phyloP scores from a whole-genome alignment of 2,797 vertebrate species.

The Parauchenoglanis punctatus region DNA sequence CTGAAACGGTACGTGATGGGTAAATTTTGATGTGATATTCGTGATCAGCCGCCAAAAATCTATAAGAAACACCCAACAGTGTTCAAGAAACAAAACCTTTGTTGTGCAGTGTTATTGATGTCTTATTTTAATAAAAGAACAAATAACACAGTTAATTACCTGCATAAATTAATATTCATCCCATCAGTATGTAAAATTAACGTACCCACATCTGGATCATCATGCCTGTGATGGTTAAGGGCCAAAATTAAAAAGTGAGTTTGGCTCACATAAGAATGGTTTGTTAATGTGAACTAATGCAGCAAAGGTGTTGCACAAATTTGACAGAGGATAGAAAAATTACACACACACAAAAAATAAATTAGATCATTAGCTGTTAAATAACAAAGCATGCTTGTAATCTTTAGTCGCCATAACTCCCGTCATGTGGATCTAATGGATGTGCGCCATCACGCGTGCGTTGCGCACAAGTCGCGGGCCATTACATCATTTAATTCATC shows the following conservation, averaged over 20 bases:
- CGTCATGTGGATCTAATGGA: background rate
- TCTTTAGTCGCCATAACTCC: background rate
- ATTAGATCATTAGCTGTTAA: background rate
- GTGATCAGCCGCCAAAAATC: too few relatives aligned
- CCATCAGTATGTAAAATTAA: background rate
- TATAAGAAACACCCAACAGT: too few relatives aligned
- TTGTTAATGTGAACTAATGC: background rate
- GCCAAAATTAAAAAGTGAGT: background rate
- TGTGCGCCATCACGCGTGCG: background rate
- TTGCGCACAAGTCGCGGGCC: slow-evolving; percentile 4
- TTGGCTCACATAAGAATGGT: background rate
- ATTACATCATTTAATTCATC: slow-evolving; percentile 54
- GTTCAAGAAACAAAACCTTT: too few relatives aligned
- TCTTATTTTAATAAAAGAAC: background rate
- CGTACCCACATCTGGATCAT: background rate
- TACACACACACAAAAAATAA: background rate
- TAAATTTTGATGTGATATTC: too few relatives aligned
- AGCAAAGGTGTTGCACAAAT: background rate
- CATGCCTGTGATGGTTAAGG: background rate
- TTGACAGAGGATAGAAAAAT: too few relatives aligned
- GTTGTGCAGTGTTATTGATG: background rate
- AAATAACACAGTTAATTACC: background rate
- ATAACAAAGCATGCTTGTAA: background rate
- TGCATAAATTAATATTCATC: background rate
- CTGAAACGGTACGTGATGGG: too few relatives aligned